Base-by-base conservation (phyloP, 2,797 vertebrate species). In the Brotula barbata region DNA sequence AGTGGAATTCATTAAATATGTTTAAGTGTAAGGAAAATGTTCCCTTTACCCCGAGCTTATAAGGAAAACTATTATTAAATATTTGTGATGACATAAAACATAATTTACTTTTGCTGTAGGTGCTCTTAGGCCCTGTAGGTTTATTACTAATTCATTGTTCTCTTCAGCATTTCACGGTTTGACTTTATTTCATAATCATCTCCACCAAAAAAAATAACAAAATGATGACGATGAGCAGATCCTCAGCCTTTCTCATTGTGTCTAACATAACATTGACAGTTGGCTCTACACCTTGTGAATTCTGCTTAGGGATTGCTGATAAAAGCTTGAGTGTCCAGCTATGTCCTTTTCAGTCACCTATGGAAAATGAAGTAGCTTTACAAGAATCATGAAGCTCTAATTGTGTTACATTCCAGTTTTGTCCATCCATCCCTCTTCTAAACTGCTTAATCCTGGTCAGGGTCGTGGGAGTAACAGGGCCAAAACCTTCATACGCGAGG, bases 1-100 rank as follows among this genome's bases (percentile, higher is more conserved):
- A 94, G 93, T 92, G 89, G 89, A 90, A 93, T 94, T 93, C 92
- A 94, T 95, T 94, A 91, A 95, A 94, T 95, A 94, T 94, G 94
- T 94, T 92, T 90, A 93, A 88, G 91, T 92, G 83, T 89, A 86
- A 88, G 87, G 89, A 90, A 94, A 93, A 92, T 89, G 87, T 91
- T 33, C 85, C 80, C 71, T 93, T 94, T 92, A 92, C 88, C 89
- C 88, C 64, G 77, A 68, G 51, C 80, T 78, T 84, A 84, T 82
- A 66, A 80, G 59, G 53, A 75, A 82, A 75, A 68, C 37, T 72
- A 62, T 65, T 77, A 78, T 89, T 84, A 85, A 87, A 89, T 89
- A 89, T 89, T 85, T 85, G 72, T 86, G 83, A 81, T 74, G 76
- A 76, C 82, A 82, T 73, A 69, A 78, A 81, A 86, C 73, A 75